phyloP scores from a whole-genome alignment of 1,140 invertebrate species.

The Zaprionus taronus region DNA sequence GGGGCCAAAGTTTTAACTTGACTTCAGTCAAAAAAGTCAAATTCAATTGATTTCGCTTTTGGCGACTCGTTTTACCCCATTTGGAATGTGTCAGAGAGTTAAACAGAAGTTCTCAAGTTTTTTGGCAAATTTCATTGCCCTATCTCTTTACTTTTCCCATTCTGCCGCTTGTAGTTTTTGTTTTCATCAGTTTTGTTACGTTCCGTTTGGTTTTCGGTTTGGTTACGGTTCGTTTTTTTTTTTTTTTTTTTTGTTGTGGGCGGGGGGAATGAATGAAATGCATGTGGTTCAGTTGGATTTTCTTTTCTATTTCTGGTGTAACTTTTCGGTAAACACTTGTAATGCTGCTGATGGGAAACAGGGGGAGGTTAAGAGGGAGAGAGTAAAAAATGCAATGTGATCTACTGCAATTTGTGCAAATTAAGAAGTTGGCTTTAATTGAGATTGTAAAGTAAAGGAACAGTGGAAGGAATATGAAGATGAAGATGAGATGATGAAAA shows the following conservation, averaged over 20 bases:
- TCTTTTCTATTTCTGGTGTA: constrained; percentile 8
- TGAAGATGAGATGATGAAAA: not conserved
- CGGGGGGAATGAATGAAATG: constrained; percentile 13
- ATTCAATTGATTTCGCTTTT: constrained; percentile 69
- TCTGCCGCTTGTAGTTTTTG: not conserved
- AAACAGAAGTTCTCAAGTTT: constrained; percentile 27
- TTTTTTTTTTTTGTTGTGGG: not conserved
- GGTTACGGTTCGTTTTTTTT: not conserved
- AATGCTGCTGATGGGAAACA: not conserved
- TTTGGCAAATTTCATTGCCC: constrained; percentile 18
- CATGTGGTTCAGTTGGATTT: constrained; percentile 18
- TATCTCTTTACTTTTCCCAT: not conserved
- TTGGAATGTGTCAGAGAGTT: constrained; percentile 6
- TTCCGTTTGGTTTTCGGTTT: constrained; percentile 13
- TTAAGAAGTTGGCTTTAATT: not conserved
- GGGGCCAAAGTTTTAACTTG: constrained; percentile 55
- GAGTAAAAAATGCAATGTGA: constrained; percentile 3
- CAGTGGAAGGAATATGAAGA: not conserved
- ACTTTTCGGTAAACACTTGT: constrained; percentile 16
- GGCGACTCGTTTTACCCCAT: not conserved
- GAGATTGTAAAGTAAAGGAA: not conserved
- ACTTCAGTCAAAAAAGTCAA: constrained; percentile 65
- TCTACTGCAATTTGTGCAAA: not conserved
- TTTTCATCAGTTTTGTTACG: constrained; percentile 15
- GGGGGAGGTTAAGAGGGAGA: not conserved